phyloP scores from a whole-genome alignment of 2,888 invertebrate genomes.

The Drosophila nr. perissopoda region DNA sequence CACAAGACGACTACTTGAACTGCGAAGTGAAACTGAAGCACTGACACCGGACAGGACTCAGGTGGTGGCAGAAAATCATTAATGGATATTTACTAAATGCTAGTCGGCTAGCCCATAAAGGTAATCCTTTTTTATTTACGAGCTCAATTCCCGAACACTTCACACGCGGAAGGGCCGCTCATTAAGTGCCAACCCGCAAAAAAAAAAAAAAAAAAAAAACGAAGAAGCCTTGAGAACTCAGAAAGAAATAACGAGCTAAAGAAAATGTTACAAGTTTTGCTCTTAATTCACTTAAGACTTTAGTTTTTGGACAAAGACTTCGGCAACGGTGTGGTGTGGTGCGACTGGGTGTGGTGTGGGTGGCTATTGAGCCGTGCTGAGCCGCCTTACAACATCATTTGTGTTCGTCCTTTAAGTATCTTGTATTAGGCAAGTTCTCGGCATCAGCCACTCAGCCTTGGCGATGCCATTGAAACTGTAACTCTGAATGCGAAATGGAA shows the following conservation, averaged over 20 bases:
- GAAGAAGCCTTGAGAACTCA: conserved; percentile 43
- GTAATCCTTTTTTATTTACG: conserved; percentile 73
- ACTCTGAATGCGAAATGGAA: conserved; percentile 54
- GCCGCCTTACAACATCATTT: conserved; percentile 59
- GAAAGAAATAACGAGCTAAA: conserved; percentile 51
- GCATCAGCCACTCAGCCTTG: conserved; percentile 54
- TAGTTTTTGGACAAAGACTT: conserved; percentile 58
- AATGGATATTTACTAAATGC: conserved; percentile 54
- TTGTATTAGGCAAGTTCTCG: conserved; percentile 72
- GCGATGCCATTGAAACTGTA: conserved; percentile 67
- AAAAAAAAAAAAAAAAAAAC: background rate
- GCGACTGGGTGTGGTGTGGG: background rate
- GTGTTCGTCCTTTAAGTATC: conserved; percentile 74
- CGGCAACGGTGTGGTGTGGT: background rate
- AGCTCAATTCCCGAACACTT: conserved; percentile 58
- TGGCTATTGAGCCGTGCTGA: conserved; percentile 17
- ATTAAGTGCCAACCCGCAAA: conserved; percentile 48
- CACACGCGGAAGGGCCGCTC: conserved; percentile 55
- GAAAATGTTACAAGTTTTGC: conserved; percentile 75
- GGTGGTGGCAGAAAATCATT: conserved; percentile 57
- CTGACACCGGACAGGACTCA: conserved; percentile 27
- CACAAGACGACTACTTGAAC: conserved; percentile 31
- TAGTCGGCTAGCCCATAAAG: conserved; percentile 35
- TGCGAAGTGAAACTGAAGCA: conserved; percentile 10
- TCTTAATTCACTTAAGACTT: conserved; percentile 79